Evolutionary conservation across 23 tunicate genomes (phyloP), one percentile per base, ranked within the genome.

Genomic region (Halocynthia aurantium): DNA sequence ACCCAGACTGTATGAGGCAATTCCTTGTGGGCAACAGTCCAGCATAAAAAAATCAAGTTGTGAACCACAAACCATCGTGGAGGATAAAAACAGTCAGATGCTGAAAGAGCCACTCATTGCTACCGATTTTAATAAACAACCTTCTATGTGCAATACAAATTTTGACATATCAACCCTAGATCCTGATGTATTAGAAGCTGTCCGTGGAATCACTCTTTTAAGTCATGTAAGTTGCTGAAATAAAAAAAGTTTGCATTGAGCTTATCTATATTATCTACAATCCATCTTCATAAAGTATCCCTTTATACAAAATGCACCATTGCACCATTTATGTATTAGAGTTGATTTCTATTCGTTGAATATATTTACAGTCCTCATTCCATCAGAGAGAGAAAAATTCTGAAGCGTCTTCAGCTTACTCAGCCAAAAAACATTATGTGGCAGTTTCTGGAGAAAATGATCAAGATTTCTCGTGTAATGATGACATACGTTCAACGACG

Each of bases 141-240:
- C 22, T 15, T 10, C 70, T 10, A 31, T 31, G 44, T 31, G 44
- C 44, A 15, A 65, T 65, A 15, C 70, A 65, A 65, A 10, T 15
- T 19, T 74, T 52, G 78, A 74, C 19, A 49, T 56, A 8, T 51
- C 64, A 18, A 8, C 78, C 20, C 2, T 74, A 54, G 78, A 74
- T 56, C 64, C 78, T 18, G 78, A 74, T 11, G 57, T 74, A 54
- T 74, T 74, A 49, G 78, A 53, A 12, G 78, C 78, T 18, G 78
- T 74, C 4, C 78, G 78, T 56, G 78, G 78, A 22, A 74, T 74
- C 15, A 74, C 78, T 19, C 63, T 74, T 53, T 53, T 74, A 8
- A 74, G 78, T 74, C 78, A 74, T 54, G 78, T 74, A 18, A 74
- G 78, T 56, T 0, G 11, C 1, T 31, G 44, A 31, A 1, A 31